These are phyloP conservation scores for Epinephelus lanceolatus DNA, from an alignment of 2,113 vertebrate genomes.

Conservation along the genomic window DNA sequence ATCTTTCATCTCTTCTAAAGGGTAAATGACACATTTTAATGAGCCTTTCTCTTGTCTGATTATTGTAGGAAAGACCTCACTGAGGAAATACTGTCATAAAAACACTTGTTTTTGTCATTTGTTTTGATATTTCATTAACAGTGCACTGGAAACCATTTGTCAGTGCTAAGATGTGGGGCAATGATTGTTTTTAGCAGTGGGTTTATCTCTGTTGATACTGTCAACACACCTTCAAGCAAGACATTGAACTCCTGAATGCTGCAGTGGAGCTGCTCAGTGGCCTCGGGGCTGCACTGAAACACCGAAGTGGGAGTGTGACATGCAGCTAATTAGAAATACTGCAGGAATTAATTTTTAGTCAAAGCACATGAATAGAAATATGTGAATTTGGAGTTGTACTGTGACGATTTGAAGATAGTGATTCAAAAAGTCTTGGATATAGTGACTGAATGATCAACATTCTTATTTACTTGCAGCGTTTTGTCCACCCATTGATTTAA, in stretches of 20 bases:
- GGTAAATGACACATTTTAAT: background rate
- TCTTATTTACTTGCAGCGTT: background rate
- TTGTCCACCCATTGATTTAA: background rate
- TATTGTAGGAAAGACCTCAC: background rate
- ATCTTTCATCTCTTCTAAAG: background rate
- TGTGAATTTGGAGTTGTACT: background rate
- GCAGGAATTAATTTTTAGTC: background rate
- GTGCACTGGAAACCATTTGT: background rate
- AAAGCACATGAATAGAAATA: background rate
- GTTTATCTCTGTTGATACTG: background rate
- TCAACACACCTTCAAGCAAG: background rate
- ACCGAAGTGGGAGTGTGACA: background rate
- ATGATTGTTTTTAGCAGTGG: conserved; percentile 8
- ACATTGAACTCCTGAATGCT: background rate
- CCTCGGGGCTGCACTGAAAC: background rate
- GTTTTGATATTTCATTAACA: background rate
- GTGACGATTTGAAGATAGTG: background rate
- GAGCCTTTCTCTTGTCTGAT: background rate
- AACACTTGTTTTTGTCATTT: too few species aligned
- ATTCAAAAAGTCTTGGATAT: background rate
- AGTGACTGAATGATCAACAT: background rate
- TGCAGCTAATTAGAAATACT: background rate
- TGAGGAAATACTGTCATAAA: background rate
- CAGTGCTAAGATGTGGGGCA: background rate
- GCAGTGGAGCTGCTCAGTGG: background rate